These are phyloP conservation scores for Myotis myotis DNA, from an alignment of 2,797 vertebrate species.

Conservation along the genomic window DNA sequence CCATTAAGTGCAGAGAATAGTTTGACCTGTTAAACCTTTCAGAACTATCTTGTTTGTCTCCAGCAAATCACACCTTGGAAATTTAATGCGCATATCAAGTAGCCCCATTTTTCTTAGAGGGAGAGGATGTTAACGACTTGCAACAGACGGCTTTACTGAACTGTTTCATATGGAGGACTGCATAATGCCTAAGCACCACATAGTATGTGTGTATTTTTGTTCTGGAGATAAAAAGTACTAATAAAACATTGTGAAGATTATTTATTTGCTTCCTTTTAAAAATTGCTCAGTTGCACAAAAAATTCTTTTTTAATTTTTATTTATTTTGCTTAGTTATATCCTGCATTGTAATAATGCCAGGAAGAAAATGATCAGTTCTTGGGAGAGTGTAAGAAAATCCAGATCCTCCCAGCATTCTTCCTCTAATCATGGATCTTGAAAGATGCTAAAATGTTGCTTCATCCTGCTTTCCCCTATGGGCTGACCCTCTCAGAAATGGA, in stretches of 20 bases:
- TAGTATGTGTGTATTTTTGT: not conserved
- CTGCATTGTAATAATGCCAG: not conserved
- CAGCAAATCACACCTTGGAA: slow-evolving; percentile 28
- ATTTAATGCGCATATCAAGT: slow-evolving; percentile 11
- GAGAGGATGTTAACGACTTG: not conserved
- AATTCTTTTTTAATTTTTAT: not conserved
- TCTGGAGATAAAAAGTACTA: not conserved
- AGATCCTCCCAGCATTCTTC: not conserved
- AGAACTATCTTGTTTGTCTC: slow-evolving; percentile 21
- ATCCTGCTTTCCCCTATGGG: not conserved
- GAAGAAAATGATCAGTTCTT: slow-evolving; percentile 45
- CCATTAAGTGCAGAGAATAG: slow-evolving; percentile 6
- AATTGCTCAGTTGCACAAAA: slow-evolving; percentile 6
- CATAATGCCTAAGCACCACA: not conserved
- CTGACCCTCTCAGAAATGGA: not conserved
- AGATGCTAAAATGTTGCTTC: slow-evolving; percentile 33
- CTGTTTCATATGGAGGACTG: not conserved
- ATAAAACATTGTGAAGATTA: slow-evolving; percentile 23
- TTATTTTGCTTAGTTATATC: not conserved
- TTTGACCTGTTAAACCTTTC: slow-evolving; percentile 13
- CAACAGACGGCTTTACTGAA: not conserved
- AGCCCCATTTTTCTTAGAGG: not conserved
- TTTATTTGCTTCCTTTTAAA: slow-evolving; percentile 53
- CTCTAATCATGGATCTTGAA: slow-evolving; percentile 18
- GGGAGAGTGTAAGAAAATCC: not conserved